Evolutionary conservation across 2,113 vertebrate genomes (phyloP).

Genomic region (Ptilorrhoa leucosticta): DNA sequence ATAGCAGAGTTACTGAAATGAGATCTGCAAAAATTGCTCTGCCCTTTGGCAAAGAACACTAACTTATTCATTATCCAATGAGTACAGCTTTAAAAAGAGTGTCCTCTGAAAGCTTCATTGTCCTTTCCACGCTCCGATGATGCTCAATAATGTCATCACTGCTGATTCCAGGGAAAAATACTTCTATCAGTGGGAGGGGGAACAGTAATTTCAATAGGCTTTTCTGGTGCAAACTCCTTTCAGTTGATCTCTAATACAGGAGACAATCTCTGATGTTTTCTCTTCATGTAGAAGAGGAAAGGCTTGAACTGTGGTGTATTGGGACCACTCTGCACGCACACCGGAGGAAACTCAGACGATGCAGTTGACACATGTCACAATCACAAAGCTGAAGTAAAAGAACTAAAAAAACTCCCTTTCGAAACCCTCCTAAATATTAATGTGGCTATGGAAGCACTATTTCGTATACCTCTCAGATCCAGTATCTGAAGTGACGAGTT

Average conservation of each 20-base stretch:
- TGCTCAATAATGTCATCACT: neutral
- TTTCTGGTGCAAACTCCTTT: neutral
- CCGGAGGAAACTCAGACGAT: neutral
- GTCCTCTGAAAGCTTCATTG: neutral
- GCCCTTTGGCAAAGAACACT: neutral
- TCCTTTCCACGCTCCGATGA: neutral
- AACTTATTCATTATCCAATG: conserved; percentile 1
- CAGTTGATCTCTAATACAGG: neutral
- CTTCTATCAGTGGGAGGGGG: neutral
- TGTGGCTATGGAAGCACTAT: neutral
- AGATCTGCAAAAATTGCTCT: neutral
- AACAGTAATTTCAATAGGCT: neutral
- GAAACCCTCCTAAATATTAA: neutral
- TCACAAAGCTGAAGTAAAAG: neutral
- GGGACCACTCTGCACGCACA: neutral
- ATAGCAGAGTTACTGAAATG: neutral
- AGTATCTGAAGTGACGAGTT: neutral
- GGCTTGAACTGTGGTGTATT: neutral
- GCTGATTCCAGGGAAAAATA: conserved; percentile 26
- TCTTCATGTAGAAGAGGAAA: neutral
- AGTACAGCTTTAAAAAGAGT: conserved; percentile 16
- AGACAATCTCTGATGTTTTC: neutral
- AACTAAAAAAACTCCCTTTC: neutral
- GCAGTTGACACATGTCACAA: neutral
- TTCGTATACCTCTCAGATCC: rapidly evolving